Base-by-base conservation (phyloP, 1,140 invertebrate species). In the Bombus sibiricus region DNA sequence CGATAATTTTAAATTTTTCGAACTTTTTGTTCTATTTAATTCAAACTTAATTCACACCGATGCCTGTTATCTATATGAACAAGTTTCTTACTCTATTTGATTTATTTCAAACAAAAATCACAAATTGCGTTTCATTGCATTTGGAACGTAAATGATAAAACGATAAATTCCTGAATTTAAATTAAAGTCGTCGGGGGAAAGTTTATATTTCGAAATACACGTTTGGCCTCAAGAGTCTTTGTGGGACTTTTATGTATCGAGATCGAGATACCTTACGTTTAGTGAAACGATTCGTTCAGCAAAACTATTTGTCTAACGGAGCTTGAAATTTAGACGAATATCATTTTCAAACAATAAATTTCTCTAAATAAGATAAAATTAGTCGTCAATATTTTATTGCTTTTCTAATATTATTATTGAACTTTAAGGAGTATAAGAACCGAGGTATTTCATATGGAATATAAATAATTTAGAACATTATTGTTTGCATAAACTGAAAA, bases 1-100 rank as follows among this genome's bases (percentile, higher is more conserved):
- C 0, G 28, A 28, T 2, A 22, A 5, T n/a, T 64, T 5, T 1
- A 64, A 0, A 32, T 32, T 22, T 53, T 5, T 47, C 47, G 0
- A 64, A 32, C n/a, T 2, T 15, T 6, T 32, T 6, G 13, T 32
- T 66, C 12, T 66, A 32, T 66, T 66, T 66, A 22, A 53, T 53
- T 22, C 28, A n/a, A 32, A 8, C 3, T 32, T 66, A 15, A 5
- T 32, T 15, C n/a, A 8, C 15, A 8, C 6, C 3, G 5, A 32
- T 32, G 6, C 2, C n/a, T 8, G 13, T 5, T 6, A 64, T 64
- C 15, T 15, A 15, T 5, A 32, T 3, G 13, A 6, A 32, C 13
- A 18, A 32, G 18, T 64, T 6, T 64, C 28, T n/a, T 32, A n/a
- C 18, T 25, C 9, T 0, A 34, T 53, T 13, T 5, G 2, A 32